Evolutionary conservation across 2,888 invertebrate species (phyloP).

Genomic region (Drosophila percnosoma): DNA sequence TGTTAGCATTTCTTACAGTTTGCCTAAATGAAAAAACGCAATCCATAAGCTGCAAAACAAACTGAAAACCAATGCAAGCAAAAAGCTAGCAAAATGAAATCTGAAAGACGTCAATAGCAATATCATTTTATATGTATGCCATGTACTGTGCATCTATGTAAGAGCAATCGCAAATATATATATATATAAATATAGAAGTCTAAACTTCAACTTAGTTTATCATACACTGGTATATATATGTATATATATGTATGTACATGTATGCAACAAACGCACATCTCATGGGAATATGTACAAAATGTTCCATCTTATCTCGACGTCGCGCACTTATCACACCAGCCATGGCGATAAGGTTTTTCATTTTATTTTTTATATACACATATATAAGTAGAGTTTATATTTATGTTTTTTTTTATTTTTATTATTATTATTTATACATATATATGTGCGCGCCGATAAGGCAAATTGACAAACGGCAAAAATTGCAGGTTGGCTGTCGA

Average conservation of each 20-base stretch:
- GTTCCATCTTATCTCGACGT: conserved; percentile 66
- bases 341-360: conserved; percentile 66
- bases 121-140: neutral
- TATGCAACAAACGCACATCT: conserved; percentile 12
- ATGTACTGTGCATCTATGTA: neutral
- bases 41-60: conserved; percentile 10
- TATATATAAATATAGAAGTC: neutral
- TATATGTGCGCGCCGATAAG: conserved; percentile 34
- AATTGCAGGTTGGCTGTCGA: neutral
- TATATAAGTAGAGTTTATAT: neutral
- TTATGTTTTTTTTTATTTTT: conserved; percentile 29
- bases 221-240: conserved; percentile 1
- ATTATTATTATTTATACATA: conserved; percentile 9
- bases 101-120: conserved; percentile 18
- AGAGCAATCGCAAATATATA: neutral
- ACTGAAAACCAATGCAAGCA: neutral
- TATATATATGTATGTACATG: neutral
- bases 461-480: conserved; percentile 7
- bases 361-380: neutral
- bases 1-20: neutral
- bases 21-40: neutral
- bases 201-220: conserved; percentile 35
- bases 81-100: conserved; percentile 12
- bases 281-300: conserved; percentile 22
- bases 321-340: conserved; percentile 61